phyloP scores from a whole-genome alignment of 2,888 invertebrate genomes.

The Xestia rhomboidea region DNA sequence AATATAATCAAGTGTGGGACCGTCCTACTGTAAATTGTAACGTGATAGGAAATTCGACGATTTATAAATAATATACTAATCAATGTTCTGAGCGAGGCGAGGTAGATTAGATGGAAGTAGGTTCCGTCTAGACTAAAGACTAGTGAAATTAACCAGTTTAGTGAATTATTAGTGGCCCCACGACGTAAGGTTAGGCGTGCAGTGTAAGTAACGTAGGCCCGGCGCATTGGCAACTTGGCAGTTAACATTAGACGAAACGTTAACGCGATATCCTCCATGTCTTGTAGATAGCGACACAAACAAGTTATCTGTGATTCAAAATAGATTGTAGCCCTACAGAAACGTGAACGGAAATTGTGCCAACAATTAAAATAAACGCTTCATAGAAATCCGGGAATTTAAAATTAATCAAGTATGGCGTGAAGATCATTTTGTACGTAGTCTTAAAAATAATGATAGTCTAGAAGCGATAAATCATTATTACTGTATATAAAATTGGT shows the following conservation, averaged over 20 bases:
- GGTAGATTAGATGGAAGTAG: slow-evolving; percentile 76
- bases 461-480: slow-evolving; percentile 48
- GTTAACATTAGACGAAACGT: slow-evolving; percentile 33
- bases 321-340: slow-evolving; percentile 74
- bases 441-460: slow-evolving; percentile 56
- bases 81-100: slow-evolving; percentile 71
- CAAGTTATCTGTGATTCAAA: slow-evolving; percentile 76
- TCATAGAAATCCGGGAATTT: slow-evolving; percentile 38
- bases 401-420: slow-evolving; percentile 41
- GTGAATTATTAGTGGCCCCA: slow-evolving; percentile 83
- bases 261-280: slow-evolving; percentile 42
- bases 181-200: slow-evolving; percentile 78
- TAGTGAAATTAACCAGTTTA: slow-evolving; percentile 86
- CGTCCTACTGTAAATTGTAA: slow-evolving; percentile 88
- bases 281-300: slow-evolving; percentile 68
- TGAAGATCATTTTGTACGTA: slow-evolving; percentile 51
- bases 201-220: slow-evolving; percentile 76
- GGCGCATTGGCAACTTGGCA: slow-evolving; percentile 84
- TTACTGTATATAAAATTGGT: slow-evolving; percentile 58
- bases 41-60: slow-evolving; percentile 85
- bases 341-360: slow-evolving; percentile 83
- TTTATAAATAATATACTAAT: slow-evolving; percentile 75
- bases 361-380: slow-evolving; percentile 76
- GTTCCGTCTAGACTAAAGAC: slow-evolving; percentile 84
- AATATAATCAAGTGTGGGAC: slow-evolving; percentile 87